Base-by-base conservation (phyloP, 2,888 invertebrate species). In the Sussaba pulchella region DNA sequence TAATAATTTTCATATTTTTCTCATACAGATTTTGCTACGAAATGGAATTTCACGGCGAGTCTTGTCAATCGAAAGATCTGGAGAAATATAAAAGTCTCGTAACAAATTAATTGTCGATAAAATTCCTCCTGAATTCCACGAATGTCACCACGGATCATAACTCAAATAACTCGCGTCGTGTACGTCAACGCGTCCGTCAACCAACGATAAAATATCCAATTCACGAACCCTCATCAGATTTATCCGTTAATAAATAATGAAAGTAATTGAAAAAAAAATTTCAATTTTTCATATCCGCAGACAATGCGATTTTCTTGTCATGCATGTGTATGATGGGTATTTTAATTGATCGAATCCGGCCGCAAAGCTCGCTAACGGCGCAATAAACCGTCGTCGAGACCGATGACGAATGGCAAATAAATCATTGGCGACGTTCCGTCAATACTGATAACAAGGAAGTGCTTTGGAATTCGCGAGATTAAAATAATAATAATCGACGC, bases 361-460 rank as follows among this genome's bases (percentile, higher is more conserved):
- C 57, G 31, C 31, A 9, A 10, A 36, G 14, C 9, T 31, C 14
- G 14, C n/a, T 9, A 17, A 57, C 9, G 17, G 26, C 31, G 57
- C 57, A 36, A 57, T 31, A 31, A 31, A 31, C 31, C 57, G 57
- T 57, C 57, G 57, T 36, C 57, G 31, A 17, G 1, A 17, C 9
- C 10, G 57, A 57, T 57, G 57, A 57, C 57, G 31, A 57, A 57
- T 57, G 57, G 57, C 17, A 36, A 36, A 57, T 57, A 57, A 57
- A 57, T 57, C 31, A 9, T 14, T 1, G 24, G 2, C 6, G 14
- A 57, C 57, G 57, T 31, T 54, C 6, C n/a, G 52, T 2, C 57
- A 17, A 57, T 31, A 14, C 36, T 36, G 57, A 57, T 57, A 57
- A 31, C 57, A 36, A 26, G 57, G 31, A 57, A 57, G 31, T 36